Percentiles rank a stretch among this genome's conserved stretches.
Conservation (phyloP, 2,113 vertebrate genomes). For the Laticauda colubrina region DNA sequence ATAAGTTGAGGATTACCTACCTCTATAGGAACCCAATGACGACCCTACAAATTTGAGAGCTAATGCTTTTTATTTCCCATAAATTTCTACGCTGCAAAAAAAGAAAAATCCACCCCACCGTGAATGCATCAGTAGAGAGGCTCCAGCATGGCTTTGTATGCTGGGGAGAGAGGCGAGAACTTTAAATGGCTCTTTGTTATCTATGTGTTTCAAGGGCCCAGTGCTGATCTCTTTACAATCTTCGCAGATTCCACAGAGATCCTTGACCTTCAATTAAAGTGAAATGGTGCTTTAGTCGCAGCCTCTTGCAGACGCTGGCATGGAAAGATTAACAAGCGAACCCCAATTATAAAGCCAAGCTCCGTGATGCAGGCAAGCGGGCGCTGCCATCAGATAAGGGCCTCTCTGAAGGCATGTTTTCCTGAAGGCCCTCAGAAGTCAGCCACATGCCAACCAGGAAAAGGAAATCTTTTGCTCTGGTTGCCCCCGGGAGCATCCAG, state of each 20-base stretch:
- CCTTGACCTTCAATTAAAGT: constrained; percentile 37
- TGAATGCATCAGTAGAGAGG: fast-evolving
- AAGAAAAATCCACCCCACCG: no score
- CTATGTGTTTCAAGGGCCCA: constrained; percentile 17
- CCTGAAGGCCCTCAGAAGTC: not conserved
- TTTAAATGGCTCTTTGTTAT: not conserved
- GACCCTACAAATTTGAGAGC: not conserved
- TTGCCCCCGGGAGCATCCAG: no score
- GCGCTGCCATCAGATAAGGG: constrained; percentile 15
- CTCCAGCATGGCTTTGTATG: not conserved
- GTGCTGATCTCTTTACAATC: constrained; percentile 2
- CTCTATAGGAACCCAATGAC: not conserved
- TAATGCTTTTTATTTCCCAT: not conserved
- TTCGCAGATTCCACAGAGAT: constrained; percentile 8
- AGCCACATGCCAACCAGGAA: not conserved
- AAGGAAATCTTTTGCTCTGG: not conserved
- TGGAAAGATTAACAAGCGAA: constrained; percentile 24
- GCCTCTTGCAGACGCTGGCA: not conserved
- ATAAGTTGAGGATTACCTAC: no score
- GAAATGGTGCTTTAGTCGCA: constrained; percentile 4
- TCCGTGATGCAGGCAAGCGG: not conserved
- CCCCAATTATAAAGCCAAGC: constrained; percentile 22
- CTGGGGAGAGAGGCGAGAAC: not conserved
- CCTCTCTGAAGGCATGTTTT: not conserved
- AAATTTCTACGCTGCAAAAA: not conserved